Conservation (phyloP, 2,888 invertebrate genomes). For the Catonia carolina region DNA sequence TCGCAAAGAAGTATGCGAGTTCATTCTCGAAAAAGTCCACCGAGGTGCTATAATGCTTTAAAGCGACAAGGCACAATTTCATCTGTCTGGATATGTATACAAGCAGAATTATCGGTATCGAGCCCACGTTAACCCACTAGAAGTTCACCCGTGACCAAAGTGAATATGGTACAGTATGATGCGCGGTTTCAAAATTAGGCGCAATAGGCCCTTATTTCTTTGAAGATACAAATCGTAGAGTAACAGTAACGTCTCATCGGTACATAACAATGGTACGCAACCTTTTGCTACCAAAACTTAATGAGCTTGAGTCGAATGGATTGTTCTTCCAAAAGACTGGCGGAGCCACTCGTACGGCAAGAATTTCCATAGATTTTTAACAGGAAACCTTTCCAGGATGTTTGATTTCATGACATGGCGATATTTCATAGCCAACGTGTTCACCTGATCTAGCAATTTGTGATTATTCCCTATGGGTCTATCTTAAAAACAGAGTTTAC, state of each 20-base stretch:
- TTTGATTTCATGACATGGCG: background rate
- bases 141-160: too few species aligned
- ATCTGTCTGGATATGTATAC: too few species aligned
- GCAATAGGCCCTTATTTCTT: conserved; percentile 1
- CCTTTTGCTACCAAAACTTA: background rate
- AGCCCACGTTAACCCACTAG: background rate
- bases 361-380: background rate
- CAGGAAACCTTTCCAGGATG: background rate
- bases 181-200: conserved; percentile 2
- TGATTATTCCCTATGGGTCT: background rate
- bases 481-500: background rate
- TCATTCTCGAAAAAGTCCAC: too few species aligned
- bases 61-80: too few species aligned
- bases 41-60: too few species aligned
- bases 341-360: background rate
- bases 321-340: background rate
- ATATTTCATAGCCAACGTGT: background rate
- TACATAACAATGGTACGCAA: background rate
- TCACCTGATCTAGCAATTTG: conserved; percentile 1
- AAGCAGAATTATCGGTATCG: too few species aligned
- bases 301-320: background rate
- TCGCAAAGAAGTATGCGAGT: too few species aligned
- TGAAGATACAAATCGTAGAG: background rate
- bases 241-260: conserved; percentile 1
- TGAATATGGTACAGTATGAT: background rate